These are phyloP conservation scores for Lepus americanus DNA, from an alignment of 2,113 vertebrate genomes.

Conservation along the genomic window DNA sequence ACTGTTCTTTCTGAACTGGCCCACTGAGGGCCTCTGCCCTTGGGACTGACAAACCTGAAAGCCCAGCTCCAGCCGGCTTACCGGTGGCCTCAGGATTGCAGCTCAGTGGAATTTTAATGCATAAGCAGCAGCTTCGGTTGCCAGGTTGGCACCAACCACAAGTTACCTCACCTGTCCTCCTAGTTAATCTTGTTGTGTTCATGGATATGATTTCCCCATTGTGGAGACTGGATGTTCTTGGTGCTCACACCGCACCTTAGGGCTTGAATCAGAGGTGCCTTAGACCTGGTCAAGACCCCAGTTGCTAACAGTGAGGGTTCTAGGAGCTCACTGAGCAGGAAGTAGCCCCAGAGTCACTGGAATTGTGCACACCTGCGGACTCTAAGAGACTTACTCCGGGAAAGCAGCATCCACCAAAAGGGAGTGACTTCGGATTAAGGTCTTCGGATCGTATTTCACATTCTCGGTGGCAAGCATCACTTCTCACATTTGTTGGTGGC, in stretches of 20 bases:
- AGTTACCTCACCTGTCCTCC: constrained; percentile 80
- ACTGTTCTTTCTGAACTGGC: constrained; percentile 2
- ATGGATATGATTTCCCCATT: constrained; percentile 54
- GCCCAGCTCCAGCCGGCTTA: constrained; percentile 22
- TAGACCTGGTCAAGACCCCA: constrained; percentile 63
- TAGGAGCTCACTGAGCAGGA: background rate
- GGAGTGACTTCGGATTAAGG: background rate
- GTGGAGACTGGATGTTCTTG: constrained; percentile 85
- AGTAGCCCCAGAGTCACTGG: background rate
- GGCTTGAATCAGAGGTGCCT: constrained; percentile 79
- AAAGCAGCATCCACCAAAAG: background rate
- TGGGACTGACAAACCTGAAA: constrained; percentile 47
- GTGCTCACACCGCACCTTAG: constrained; percentile 76
- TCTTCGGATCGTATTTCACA: background rate
- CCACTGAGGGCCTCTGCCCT: constrained; percentile 54
- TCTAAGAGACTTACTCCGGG: background rate
- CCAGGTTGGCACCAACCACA: constrained; percentile 60
- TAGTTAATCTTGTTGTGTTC: constrained; percentile 76
- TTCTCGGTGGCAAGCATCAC: background rate
- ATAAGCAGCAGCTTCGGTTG: background rate
- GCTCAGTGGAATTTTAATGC: constrained; percentile 52
- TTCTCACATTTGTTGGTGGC: background rate
- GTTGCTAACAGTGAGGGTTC: background rate
- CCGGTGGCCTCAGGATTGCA: background rate
- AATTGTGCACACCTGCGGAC: background rate